Percentiles rank a stretch among this genome's conserved stretches.
Evolutionary conservation across 2,888 invertebrate species (phyloP).

Genomic region (Cheilosia soror): DNA sequence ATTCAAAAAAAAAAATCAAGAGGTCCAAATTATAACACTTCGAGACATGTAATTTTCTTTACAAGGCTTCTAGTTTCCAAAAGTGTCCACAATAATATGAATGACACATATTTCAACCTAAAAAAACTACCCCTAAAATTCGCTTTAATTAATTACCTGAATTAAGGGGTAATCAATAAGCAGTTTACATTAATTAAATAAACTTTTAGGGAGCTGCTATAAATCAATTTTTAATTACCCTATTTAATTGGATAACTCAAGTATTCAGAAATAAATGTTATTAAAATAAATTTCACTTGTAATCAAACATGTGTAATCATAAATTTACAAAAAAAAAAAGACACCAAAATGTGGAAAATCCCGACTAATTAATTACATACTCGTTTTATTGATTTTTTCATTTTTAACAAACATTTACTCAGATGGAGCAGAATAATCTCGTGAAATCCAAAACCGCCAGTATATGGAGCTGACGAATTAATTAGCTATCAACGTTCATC

Average conservation of each 20-base stretch:
- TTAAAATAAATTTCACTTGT: background rate
- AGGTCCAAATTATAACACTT: too few relatives aligned
- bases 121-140: too few relatives aligned
- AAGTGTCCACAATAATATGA: too few relatives aligned
- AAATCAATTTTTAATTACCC: too few relatives aligned
- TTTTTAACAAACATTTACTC: conserved; percentile 11
- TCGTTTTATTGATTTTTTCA: background rate
- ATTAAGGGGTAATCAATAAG: too few relatives aligned
- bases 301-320: background rate
- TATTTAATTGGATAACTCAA: background rate
- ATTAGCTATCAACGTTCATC: conserved; percentile 35
- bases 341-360: background rate
- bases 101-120: too few relatives aligned
- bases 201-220: background rate
- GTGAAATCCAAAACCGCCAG: background rate
- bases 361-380: background rate
- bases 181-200: too few relatives aligned
- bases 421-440: background rate
- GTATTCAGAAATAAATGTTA: background rate
- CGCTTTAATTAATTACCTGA: too few relatives aligned
- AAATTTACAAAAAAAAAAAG: background rate
- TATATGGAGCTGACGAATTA: conserved; percentile 23
- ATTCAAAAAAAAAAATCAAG: too few relatives aligned
- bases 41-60: too few relatives aligned
- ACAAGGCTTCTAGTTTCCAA: too few relatives aligned